These are phyloP conservation scores for Trypoxylon attenuatum DNA, from an alignment of 2,888 invertebrate genomes.

Conservation along the genomic window DNA sequence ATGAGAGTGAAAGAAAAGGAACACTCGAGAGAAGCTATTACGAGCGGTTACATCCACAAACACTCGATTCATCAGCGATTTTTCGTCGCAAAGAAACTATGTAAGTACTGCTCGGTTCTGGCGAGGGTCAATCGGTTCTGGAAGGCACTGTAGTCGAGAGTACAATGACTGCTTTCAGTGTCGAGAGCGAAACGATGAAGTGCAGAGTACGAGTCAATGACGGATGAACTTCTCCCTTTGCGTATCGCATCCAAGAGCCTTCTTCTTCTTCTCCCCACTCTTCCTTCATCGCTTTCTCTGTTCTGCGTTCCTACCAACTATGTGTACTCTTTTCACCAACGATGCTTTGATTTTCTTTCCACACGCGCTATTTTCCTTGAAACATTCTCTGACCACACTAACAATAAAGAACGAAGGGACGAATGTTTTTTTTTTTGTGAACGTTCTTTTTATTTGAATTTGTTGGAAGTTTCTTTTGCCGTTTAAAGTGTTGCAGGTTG, in stretches of 20 bases:
- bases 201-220: constrained; percentile 37
- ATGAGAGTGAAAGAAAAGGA: no score
- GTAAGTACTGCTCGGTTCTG: constrained; percentile 22
- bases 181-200: constrained; percentile 27
- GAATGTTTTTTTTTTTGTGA: no score
- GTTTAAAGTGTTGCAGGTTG: no score
- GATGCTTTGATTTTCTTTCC: background rate
- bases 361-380: no score
- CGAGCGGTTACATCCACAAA: no score
- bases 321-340: background rate
- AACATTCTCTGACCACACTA: no score
- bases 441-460: no score
- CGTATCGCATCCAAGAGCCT: background rate
- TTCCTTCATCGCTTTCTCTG: background rate
- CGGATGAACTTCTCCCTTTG: constrained; percentile 37
- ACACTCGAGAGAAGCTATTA: no score
- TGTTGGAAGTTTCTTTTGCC: no score
- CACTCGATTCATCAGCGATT: no score
- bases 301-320: background rate
- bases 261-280: background rate
- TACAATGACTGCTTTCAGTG: constrained; percentile 43
- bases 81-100: background rate
- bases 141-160: constrained; percentile 36
- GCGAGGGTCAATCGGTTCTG: constrained; percentile 29
- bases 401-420: no score